phyloP scores from a whole-genome alignment of 2,888 invertebrate species.

The Pimpla rufipes region DNA sequence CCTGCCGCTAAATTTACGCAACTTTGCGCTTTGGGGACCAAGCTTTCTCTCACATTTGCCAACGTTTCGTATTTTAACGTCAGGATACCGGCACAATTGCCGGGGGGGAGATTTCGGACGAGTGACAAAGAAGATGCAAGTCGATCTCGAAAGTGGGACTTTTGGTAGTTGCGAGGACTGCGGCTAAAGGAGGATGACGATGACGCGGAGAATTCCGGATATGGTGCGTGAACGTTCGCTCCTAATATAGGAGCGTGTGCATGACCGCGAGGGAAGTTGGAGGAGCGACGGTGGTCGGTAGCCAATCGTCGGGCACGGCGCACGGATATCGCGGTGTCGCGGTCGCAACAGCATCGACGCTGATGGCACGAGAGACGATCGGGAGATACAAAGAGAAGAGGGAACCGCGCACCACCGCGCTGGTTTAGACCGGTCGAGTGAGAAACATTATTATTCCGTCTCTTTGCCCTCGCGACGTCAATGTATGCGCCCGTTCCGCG shows the following conservation, averaged over 20 bases:
- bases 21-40: neutral
- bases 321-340: constrained; percentile 3
- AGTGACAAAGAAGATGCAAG: no score
- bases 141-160: neutral
- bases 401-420: neutral
- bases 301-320: constrained; percentile 37
- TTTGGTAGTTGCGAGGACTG: neutral
- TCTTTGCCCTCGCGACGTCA: constrained; percentile 2
- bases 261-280: constrained; percentile 55
- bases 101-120: no score
- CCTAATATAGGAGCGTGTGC: constrained; percentile 65
- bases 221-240: constrained; percentile 66
- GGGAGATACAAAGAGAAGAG: constrained; percentile 19
- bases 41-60: neutral
- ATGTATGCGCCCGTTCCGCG: neutral
- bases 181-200: constrained; percentile 36
- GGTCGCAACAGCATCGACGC: constrained; percentile 29
- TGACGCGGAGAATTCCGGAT: constrained; percentile 49
- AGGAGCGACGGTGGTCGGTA: constrained; percentile 40
- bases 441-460: constrained; percentile 33
- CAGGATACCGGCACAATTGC: no score
- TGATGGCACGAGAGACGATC: constrained; percentile 28
- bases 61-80: no score
- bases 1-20: neutral
- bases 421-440: constrained; percentile 44